phyloP scores from a whole-genome alignment of 2,113 vertebrate genomes.

The Pardalotus punctatus region DNA sequence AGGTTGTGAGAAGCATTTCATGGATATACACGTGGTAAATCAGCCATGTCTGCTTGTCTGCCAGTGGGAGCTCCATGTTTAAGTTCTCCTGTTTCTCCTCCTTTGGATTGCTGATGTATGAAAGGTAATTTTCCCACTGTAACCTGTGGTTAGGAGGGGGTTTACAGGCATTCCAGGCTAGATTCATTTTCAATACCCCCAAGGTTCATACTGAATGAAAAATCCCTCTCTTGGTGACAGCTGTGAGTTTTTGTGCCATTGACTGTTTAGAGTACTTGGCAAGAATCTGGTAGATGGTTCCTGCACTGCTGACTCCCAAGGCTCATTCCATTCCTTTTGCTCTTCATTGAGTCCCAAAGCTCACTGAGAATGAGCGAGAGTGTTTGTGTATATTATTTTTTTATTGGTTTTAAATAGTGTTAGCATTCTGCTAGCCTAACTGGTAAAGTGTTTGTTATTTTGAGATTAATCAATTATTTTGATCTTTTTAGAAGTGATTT shows the following conservation, averaged over 20 bases:
- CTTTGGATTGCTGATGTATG: neutral
- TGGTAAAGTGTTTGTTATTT: neutral
- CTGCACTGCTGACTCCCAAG: neutral
- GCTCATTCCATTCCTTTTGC: neutral
- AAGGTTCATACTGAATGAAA: neutral
- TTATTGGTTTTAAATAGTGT: neutral
- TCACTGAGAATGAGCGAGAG: neutral
- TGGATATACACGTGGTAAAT: accelerated
- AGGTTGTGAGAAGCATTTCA: neutral
- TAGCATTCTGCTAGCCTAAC: neutral
- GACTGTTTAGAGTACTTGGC: neutral
- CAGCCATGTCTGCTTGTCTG: neutral
- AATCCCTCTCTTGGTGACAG: neutral
- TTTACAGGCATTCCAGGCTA: neutral
- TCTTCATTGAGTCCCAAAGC: neutral
- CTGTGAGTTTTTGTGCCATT: neutral
- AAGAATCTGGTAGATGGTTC: neutral
- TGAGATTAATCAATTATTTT: neutral
- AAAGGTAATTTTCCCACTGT: neutral
- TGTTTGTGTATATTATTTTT: neutral
- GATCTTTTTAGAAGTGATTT: neutral
- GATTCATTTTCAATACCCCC: neutral
- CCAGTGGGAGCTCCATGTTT: neutral
- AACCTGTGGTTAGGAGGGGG: neutral
- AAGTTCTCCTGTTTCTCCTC: neutral